Conservation (phyloP, 1,140 invertebrate genomes). For the Camponotus pennsylvanicus region DNA sequence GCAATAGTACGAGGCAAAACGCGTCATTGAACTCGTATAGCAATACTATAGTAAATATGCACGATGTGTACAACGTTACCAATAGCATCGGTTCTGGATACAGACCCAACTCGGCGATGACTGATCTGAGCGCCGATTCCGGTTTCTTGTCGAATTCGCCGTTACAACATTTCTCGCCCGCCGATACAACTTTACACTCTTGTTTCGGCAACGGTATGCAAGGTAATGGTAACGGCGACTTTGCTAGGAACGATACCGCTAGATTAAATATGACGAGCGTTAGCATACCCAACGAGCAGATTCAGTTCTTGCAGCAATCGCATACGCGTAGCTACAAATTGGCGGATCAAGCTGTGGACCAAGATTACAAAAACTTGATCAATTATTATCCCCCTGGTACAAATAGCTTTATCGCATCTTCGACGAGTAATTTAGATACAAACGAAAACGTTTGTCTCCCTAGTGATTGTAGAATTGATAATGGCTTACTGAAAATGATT, state of each 20-base stretch:
- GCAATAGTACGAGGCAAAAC: slow-evolving; percentile 74
- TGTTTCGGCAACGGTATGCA: slow-evolving; percentile 78
- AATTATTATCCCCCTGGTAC: slow-evolving; percentile 77
- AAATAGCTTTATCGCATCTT: slow-evolving; percentile 74
- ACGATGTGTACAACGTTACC: slow-evolving; percentile 78
- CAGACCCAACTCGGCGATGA: slow-evolving; percentile 82
- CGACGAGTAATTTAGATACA: slow-evolving; percentile 67
- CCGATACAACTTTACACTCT: slow-evolving; percentile 79
- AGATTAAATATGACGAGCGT: slow-evolving; percentile 74
- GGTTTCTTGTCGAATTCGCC: slow-evolving; percentile 83
- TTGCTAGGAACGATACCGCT: slow-evolving; percentile 76
- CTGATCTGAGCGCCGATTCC: slow-evolving; percentile 82
- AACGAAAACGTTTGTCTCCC: slow-evolving; percentile 75
- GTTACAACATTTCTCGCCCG: slow-evolving; percentile 82
- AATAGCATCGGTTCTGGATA: slow-evolving; percentile 71
- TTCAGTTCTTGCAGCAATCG: slow-evolving; percentile 77
- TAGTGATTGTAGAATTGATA: slow-evolving; percentile 77
- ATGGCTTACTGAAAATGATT: slow-evolving; percentile 78
- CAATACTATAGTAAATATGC: slow-evolving; percentile 75
- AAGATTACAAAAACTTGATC: slow-evolving; percentile 80
- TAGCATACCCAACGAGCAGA: slow-evolving; percentile 76
- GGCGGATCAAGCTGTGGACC: slow-evolving; percentile 75
- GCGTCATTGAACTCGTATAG: slow-evolving; percentile 69
- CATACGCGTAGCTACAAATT: slow-evolving; percentile 75
- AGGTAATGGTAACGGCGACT: slow-evolving; percentile 78